phyloP scores from a whole-genome alignment of 2,888 invertebrate species.

The Watsonalla binaria region DNA sequence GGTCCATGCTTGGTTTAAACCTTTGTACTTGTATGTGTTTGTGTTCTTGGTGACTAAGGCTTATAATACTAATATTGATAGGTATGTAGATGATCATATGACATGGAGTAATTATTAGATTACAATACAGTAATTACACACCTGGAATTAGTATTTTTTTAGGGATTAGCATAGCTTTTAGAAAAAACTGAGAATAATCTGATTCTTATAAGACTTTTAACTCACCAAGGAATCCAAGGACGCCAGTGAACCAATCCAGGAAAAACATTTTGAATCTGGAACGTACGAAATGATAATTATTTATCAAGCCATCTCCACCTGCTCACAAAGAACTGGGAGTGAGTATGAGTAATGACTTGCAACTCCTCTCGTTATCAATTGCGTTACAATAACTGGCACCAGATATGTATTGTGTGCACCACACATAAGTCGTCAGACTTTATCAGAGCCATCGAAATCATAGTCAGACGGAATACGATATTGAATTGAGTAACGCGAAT shows the following conservation, averaged over 20 bases:
- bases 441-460: constrained; percentile 36
- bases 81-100: too few relatives aligned
- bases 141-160: not conserved
- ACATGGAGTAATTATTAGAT: too few relatives aligned
- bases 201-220: constrained; percentile 22
- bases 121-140: not conserved
- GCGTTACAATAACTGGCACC: constrained; percentile 35
- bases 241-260: constrained; percentile 97
- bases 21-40: too few relatives aligned
- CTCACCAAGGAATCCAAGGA: constrained; percentile 95
- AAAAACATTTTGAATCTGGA: constrained; percentile 89
- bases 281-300: constrained; percentile 41
- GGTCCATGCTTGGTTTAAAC: too few relatives aligned
- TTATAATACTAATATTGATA: too few relatives aligned
- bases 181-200: constrained; percentile 7
- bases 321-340: constrained; percentile 51
- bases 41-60: too few relatives aligned
- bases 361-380: constrained; percentile 45
- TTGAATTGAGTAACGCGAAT: constrained; percentile 69
- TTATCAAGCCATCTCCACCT: constrained; percentile 27
- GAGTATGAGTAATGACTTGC: constrained; percentile 64
- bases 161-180: not conserved
- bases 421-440: constrained; percentile 30
- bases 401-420: constrained; percentile 25
- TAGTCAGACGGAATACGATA: constrained; percentile 52